These are phyloP conservation scores for Chelon labrosus DNA, from an alignment of 2,797 vertebrate species.

Conservation along the genomic window DNA sequence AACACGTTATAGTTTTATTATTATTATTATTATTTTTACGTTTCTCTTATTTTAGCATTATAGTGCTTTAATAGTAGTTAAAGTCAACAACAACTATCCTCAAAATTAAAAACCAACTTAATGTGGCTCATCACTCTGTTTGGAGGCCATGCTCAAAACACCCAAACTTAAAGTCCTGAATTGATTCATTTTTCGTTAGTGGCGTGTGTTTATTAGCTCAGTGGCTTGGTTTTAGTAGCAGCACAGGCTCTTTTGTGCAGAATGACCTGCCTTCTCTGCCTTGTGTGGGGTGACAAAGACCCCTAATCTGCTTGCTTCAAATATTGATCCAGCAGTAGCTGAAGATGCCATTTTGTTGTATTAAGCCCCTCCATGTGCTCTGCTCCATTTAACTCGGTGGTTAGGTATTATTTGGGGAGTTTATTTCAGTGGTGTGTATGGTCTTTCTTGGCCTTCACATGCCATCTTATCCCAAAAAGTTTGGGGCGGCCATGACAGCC, in stretches of 20 bases:
- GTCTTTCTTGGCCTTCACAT: slow-evolving; percentile 26
- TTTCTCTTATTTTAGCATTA: not conserved
- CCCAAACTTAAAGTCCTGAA: too few relatives aligned
- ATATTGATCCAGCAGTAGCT: slow-evolving; percentile 80
- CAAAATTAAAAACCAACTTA: not conserved
- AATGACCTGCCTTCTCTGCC: slow-evolving; percentile 64
- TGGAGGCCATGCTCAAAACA: too few relatives aligned
- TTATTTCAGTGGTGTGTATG: slow-evolving; percentile 22
- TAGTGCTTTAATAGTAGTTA: not conserved
- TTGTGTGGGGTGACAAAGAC: slow-evolving; percentile 79
- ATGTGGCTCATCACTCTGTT: not conserved
- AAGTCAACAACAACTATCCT: not conserved
- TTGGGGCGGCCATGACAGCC: slow-evolving; percentile 50
- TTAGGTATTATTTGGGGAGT: slow-evolving; percentile 33
- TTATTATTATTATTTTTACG: not conserved
- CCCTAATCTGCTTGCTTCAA: slow-evolving; percentile 76
- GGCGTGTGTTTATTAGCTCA: slow-evolving; percentile 14
- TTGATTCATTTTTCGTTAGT: not conserved
- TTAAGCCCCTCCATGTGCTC: slow-evolving; percentile 63
- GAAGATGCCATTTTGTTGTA: slow-evolving; percentile 82
- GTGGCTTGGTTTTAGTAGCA: slow-evolving; percentile 27
- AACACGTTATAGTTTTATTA: slow-evolving; percentile 13
- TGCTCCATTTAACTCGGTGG: slow-evolving; percentile 39
- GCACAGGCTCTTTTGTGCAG: slow-evolving; percentile 57
- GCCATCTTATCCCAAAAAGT: slow-evolving; percentile 51